Evolutionary conservation across 37 sponge, comb jelly and placozoan genomes (phyloP), one percentile per base, ranked within the genome.

Genomic region (Hormiphora californensis): DNA sequence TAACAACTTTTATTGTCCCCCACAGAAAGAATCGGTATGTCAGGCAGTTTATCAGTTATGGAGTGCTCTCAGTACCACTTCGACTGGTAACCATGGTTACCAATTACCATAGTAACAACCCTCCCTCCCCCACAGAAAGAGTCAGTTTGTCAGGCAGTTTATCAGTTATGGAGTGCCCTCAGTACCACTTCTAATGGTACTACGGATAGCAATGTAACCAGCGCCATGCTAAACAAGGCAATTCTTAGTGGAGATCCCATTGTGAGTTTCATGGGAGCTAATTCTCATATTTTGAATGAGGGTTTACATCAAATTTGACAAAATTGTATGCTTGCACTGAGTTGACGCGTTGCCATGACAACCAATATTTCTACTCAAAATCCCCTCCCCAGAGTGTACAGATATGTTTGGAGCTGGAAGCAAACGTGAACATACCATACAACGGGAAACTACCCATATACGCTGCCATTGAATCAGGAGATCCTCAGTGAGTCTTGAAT

Each of bases 401-500:
- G 67, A 65, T 65, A 19, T 28, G 32, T 5, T 17, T 65, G 37
- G 67, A 65, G 67, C 32, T 65, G 67, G 35, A 65, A 17, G 67
- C 67, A 15, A 33, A 65, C 28, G 67, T 65, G 37, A 65, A 65
- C 37, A 28, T 33, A 7, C 67, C 67, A 7, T 65, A 65, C 37
- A 65, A 65, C 37, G 67, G 37, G 12, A 30, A 65, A 17, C 35
- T 36, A 8, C 67, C 67, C 37, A 21, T 65, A 8, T 36, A 36
- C 2, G 67, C 67, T 19, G 67, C 67, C 35, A 28, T 65, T 28
- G 67, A 65, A 19, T 65, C 67, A 17, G 35, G 12, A 38, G 17
- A 65, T 39, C 67, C 67, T 17, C 32, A 38, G 67, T 65, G 28
- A n/a, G n/a, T n/a, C n/a, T n/a, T n/a, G n/a, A n/a, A n/a, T n/a